Evolutionary conservation across 2,888 invertebrate species (phyloP).

Genomic region (Agrochola lychnidis): DNA sequence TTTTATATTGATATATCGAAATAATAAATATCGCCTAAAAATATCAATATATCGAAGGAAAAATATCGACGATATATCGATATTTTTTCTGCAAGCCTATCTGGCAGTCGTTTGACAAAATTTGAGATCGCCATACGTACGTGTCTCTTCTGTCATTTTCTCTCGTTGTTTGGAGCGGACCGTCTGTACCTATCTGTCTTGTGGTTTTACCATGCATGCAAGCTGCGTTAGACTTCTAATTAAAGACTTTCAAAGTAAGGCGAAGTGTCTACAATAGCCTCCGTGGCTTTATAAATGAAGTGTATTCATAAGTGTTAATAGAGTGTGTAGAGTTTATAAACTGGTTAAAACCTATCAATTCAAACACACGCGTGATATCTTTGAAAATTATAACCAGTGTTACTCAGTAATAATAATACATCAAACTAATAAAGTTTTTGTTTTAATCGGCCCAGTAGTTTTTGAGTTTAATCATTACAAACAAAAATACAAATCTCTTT

Average conservation of each 20-base stretch:
- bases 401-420: too few species aligned
- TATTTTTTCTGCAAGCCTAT: background rate
- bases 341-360: background rate
- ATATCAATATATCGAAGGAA: too few species aligned
- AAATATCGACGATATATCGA: too few species aligned
- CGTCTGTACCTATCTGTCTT: background rate
- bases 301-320: slow-evolving; percentile 14
- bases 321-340: background rate
- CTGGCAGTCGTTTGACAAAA: background rate
- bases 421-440: too few species aligned
- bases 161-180: background rate
- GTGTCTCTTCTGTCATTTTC: background rate
- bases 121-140: too few species aligned
- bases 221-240: slow-evolving; percentile 48
- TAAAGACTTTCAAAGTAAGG: slow-evolving; percentile 50
- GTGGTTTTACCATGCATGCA: slow-evolving; percentile 12
- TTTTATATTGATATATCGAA: too few species aligned
- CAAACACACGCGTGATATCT: background rate
- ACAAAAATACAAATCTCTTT: too few species aligned
- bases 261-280: slow-evolving; percentile 36
- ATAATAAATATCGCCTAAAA: too few species aligned
- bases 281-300: background rate
- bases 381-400: too few species aligned
- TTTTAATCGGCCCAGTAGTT: too few species aligned
- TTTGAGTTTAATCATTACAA: too few species aligned